A percentile compares a stretch with the other conserved stretches of the same genome.
These are phyloP conservation scores for Caenorhabditis briggsae DNA, from an alignment of 1,140 invertebrate genomes.

Conservation along the genomic window DNA sequence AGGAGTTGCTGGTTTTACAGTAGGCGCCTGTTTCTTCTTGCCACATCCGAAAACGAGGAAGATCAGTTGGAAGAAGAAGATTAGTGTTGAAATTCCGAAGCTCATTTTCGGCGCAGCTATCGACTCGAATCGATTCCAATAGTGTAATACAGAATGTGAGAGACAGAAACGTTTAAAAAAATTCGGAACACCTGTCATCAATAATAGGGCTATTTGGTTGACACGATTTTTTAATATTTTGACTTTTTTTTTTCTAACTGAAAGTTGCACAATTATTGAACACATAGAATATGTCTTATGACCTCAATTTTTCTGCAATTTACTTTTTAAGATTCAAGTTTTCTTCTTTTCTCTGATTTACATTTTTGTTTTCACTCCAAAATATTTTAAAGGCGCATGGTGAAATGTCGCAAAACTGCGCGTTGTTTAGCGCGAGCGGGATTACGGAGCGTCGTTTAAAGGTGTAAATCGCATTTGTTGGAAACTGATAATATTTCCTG, in stretches of 20 bases:
- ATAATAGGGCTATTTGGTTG: background rate
- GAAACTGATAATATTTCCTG: too few species aligned
- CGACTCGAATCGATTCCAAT: conserved; percentile 1
- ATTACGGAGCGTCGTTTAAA: conserved; percentile 16
- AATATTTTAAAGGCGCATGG: background rate
- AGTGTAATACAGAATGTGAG: background rate
- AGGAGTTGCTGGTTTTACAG: background rate
- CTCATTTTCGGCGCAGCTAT: conserved; percentile 1
- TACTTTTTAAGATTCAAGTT: too few species aligned
- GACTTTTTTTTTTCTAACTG: too few species aligned
- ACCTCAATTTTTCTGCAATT: too few species aligned
- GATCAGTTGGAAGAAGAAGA: background rate
- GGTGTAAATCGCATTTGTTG: background rate
- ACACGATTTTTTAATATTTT: background rate
- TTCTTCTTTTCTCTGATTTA: background rate
- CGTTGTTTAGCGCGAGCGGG: background rate
- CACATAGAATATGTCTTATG: too few species aligned
- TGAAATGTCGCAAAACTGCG: background rate
- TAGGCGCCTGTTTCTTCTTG: background rate
- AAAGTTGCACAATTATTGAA: too few species aligned
- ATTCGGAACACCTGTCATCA: background rate
- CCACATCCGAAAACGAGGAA: background rate
- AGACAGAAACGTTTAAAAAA: too few species aligned
- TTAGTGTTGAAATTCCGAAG: conserved; percentile 13
- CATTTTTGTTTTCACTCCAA: background rate